phyloP scores from a whole-genome alignment of 64 coral and sea anemone genomes.

The Actinia tenebrosa region DNA sequence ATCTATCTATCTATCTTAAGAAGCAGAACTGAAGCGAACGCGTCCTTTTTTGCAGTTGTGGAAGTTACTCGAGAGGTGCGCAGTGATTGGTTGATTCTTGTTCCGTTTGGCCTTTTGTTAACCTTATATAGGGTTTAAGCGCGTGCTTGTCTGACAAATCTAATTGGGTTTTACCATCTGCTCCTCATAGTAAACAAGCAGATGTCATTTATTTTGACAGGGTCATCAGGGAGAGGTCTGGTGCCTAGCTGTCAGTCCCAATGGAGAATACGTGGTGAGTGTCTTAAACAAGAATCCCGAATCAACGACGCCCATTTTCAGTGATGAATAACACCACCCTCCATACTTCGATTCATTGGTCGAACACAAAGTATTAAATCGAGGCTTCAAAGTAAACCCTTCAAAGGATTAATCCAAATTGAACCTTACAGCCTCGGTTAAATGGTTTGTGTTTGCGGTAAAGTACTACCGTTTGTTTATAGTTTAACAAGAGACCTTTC shows the following conservation, averaged over 20 bases:
- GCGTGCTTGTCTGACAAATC: background rate
- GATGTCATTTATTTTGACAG: background rate
- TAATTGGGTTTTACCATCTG: background rate
- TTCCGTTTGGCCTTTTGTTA: background rate
- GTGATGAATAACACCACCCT: too few species aligned
- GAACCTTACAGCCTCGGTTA: too few species aligned
- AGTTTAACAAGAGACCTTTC: too few species aligned
- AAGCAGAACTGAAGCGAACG: too few species aligned
- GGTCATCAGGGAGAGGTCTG: constrained; percentile 93
- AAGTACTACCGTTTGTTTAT: too few species aligned
- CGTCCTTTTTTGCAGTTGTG: too few species aligned
- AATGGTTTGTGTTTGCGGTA: too few species aligned
- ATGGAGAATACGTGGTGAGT: constrained; percentile 90
- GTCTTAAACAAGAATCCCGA: background rate
- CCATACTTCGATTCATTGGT: too few species aligned
- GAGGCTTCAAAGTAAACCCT: too few species aligned
- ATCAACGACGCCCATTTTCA: background rate
- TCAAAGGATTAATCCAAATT: too few species aligned
- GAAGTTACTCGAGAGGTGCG: background rate
- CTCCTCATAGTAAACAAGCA: background rate
- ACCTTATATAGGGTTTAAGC: background rate
- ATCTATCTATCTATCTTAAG: too few species aligned
- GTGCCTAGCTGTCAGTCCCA: constrained; percentile 73
- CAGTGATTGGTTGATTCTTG: background rate
- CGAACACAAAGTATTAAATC: too few species aligned